Percentiles rank a stretch among this genome's conserved stretches.
Evolutionary conservation across 2,888 invertebrate genomes (phyloP).

Genomic region (Melanostoma scalare): DNA sequence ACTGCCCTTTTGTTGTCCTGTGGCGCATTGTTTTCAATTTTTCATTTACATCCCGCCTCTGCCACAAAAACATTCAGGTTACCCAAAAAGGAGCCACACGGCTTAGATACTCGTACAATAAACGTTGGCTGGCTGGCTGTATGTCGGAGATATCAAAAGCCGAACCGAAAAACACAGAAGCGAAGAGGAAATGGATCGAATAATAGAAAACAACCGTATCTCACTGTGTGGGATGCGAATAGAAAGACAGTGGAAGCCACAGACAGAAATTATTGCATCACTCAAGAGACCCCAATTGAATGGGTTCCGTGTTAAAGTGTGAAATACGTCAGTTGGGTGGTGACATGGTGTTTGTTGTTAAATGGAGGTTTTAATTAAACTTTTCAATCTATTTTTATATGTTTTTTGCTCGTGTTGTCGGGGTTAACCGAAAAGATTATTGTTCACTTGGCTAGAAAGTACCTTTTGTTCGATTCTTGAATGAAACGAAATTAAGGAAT

Average conservation of each 20-base stretch:
- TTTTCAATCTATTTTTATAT: conserved; percentile 22
- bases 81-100: conserved; percentile 15
- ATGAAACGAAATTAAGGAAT: not conserved
- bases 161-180: conserved; percentile 4
- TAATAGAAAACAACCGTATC: conserved; percentile 45
- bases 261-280: conserved; percentile 56
- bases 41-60: conserved; percentile 28
- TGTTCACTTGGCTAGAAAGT: not conserved
- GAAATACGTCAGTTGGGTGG: conserved; percentile 5
- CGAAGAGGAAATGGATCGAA: conserved; percentile 39
- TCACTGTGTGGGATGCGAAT: conserved; percentile 1
- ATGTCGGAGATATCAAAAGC: conserved; percentile 9
- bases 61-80: conserved; percentile 28
- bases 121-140: conserved; percentile 7
- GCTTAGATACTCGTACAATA: not conserved
- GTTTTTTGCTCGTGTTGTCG: not conserved
- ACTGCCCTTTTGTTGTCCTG: conserved; percentile 56
- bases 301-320: conserved; percentile 25
- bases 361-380: conserved; percentile 36
- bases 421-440: conserved; percentile 14
- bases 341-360: not conserved
- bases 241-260: conserved; percentile 48
- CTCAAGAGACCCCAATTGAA: conserved; percentile 48
- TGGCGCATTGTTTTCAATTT: conserved; percentile 61
- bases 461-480: not conserved